phyloP scores from a whole-genome alignment of 2,888 invertebrate genomes.

The Acleris sparsana region DNA sequence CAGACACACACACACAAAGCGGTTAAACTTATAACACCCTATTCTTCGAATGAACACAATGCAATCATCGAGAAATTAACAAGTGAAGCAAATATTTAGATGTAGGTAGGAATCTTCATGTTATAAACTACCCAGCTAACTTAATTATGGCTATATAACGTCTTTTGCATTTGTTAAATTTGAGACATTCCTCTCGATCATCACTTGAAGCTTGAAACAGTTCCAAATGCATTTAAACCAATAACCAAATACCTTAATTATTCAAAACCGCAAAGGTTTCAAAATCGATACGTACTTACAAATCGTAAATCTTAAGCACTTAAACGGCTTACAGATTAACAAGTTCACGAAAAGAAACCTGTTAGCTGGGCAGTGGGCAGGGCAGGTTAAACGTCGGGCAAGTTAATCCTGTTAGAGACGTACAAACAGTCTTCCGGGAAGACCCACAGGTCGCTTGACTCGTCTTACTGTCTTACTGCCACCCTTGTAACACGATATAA shows the following conservation, averaged over 20 bases:
- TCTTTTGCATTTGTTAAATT: too few species aligned
- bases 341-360: slow-evolving; percentile 74
- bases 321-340: slow-evolving; percentile 58
- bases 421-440: slow-evolving; percentile 79
- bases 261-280: slow-evolving; percentile 31
- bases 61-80: too few species aligned
- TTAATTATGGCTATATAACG: too few species aligned
- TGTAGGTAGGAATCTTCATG: too few species aligned
- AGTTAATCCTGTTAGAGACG: slow-evolving; percentile 80
- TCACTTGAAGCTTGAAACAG: too few species aligned
- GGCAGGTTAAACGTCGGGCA: slow-evolving; percentile 76
- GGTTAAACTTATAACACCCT: too few species aligned
- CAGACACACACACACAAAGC: too few species aligned
- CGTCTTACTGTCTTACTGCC: slow-evolving; percentile 81
- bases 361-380: slow-evolving; percentile 75
- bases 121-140: too few species aligned
- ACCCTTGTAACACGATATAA: slow-evolving; percentile 56
- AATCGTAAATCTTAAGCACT: slow-evolving; percentile 42
- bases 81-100: too few species aligned
- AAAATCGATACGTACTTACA: slow-evolving; percentile 29
- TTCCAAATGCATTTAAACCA: too few species aligned
- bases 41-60: too few species aligned
- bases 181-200: too few species aligned
- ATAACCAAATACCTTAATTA: neutral
- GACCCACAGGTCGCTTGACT: slow-evolving; percentile 74